A percentile compares a stretch with the other conserved stretches of the same genome.
These are phyloP conservation scores for Zaprionus ghesquierei DNA, from an alignment of 1,140 invertebrate genomes.

Conservation along the genomic window DNA sequence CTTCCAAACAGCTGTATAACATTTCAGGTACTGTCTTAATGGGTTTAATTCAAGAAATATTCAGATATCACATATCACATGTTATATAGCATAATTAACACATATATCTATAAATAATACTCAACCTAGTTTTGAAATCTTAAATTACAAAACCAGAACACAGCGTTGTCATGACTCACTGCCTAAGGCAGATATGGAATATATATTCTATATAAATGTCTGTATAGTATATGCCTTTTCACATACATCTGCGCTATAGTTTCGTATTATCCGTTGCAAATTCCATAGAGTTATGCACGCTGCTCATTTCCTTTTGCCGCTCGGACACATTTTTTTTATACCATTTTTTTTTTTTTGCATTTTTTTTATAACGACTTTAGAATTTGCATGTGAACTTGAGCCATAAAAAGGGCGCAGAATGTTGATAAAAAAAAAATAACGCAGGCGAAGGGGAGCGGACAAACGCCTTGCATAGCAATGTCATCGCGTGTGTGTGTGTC, in stretches of 20 bases:
- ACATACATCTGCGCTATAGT: background rate
- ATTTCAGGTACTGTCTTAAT: too few relatives aligned
- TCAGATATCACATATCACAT: background rate
- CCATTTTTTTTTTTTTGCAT: background rate
- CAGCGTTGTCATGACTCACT: background rate
- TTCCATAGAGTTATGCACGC: constrained; percentile 52
- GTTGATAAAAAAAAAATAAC: constrained; percentile 12
- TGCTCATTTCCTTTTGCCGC: constrained; percentile 23
- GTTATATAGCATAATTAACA: background rate
- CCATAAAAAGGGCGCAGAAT: constrained; percentile 36
- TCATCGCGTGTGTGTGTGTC: background rate
- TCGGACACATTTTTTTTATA: constrained; percentile 9
- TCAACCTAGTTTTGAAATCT: background rate
- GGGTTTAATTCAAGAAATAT: too few relatives aligned
- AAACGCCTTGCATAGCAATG: constrained; percentile 16
- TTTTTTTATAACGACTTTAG: constrained; percentile 10
- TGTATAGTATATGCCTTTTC: too few relatives aligned
- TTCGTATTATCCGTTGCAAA: constrained; percentile 14
- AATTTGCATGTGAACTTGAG: constrained; percentile 44
- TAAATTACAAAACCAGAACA: background rate
- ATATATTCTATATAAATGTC: background rate
- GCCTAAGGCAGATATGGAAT: background rate
- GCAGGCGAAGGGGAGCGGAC: background rate
- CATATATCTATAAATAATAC: too few relatives aligned
- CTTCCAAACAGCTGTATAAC: too few relatives aligned